A percentile compares a stretch with the other conserved stretches of the same genome.
phyloP scores from a whole-genome alignment of 2,888 invertebrate species.

The Dendrolimus pini region DNA sequence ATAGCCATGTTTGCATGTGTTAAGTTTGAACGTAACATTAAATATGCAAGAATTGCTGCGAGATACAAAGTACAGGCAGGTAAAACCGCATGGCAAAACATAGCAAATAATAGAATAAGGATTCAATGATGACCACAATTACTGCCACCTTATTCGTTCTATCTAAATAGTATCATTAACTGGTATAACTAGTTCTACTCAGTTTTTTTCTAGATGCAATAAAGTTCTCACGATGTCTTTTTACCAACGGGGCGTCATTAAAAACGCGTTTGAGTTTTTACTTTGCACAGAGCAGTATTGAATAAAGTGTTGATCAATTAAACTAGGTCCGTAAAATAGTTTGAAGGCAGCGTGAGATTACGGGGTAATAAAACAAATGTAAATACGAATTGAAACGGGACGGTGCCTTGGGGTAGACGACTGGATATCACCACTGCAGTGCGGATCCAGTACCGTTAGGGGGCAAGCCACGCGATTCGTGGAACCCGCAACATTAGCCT shows the following conservation, averaged over 20 bases:
- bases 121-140: no score
- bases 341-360: not conserved
- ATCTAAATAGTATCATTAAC: no score
- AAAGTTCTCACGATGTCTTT: not conserved
- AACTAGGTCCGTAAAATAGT: not conserved
- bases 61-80: no score
- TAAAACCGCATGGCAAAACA: no score
- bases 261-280: not conserved
- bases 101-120: no score
- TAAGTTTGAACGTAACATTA: no score
- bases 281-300: not conserved
- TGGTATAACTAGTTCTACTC: no score
- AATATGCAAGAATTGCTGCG: no score
- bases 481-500: slow-evolving; percentile 19
- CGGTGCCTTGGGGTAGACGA: slow-evolving; percentile 2
- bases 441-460: slow-evolving; percentile 20
- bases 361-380: slow-evolving; percentile 1
- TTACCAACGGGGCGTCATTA: not conserved
- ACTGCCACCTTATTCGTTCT: no score
- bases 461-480: slow-evolving; percentile 16
- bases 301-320: slow-evolving; percentile 2
- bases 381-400: slow-evolving; percentile 2
- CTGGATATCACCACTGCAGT: slow-evolving; percentile 2
- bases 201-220: not conserved
- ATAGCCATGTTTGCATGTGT: no score